These are phyloP conservation scores for Agonopterix arenella DNA, from an alignment of 2,888 invertebrate species.

Conservation along the genomic window DNA sequence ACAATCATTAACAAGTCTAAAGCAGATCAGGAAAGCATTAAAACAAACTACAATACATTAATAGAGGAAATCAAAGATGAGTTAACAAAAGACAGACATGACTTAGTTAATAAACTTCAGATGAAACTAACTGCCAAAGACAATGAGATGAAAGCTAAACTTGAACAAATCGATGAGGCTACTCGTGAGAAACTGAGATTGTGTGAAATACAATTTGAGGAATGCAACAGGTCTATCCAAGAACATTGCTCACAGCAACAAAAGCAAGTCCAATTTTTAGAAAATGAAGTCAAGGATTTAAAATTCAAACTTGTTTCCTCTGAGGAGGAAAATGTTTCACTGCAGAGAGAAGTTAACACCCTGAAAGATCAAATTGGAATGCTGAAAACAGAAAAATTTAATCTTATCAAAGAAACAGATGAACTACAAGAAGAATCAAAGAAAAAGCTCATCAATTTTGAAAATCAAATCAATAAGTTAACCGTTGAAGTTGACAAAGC, in stretches of 20 bases:
- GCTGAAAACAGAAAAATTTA: constrained; percentile 37
- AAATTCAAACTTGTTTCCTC: constrained; percentile 38
- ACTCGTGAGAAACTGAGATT: constrained; percentile 59
- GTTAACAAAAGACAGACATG: constrained; percentile 51
- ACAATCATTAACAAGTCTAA: constrained; percentile 49
- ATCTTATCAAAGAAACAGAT: constrained; percentile 37
- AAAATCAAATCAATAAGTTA: constrained; percentile 60
- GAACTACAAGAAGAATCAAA: constrained; percentile 54
- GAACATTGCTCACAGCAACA: constrained; percentile 53
- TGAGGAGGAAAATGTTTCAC: constrained; percentile 42
- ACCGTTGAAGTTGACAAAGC: constrained; percentile 61
- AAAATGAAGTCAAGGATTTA: constrained; percentile 51
- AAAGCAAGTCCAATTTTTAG: constrained; percentile 42
- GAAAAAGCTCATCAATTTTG: constrained; percentile 49
- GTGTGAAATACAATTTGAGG: constrained; percentile 70
- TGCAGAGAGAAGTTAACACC: constrained; percentile 44
- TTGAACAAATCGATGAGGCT: constrained; percentile 65
- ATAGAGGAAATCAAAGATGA: constrained; percentile 51
- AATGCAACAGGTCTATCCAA: constrained; percentile 51
- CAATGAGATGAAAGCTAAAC: constrained; percentile 62
- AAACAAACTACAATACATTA: constrained; percentile 43
- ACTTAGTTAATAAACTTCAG: constrained; percentile 48
- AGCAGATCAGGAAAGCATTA: constrained; percentile 51
- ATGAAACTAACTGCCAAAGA: constrained; percentile 48
- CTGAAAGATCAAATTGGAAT: constrained; percentile 45